Conservation (phyloP, 1,140 invertebrate species). For the Drosophila ambigua region DNA sequence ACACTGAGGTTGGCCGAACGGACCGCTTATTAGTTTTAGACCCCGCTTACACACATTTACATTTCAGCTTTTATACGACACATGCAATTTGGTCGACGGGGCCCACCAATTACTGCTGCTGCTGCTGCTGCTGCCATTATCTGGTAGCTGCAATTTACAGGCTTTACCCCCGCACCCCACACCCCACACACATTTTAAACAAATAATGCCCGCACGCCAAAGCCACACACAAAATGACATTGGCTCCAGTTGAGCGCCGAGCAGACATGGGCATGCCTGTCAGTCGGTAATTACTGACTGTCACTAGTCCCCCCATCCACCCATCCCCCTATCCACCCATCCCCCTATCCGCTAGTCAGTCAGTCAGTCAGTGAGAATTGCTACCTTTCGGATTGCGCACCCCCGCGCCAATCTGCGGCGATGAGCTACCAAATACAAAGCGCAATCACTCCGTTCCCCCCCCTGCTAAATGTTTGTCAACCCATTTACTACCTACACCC, state of each 20-base stretch:
- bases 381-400: slow-evolving; percentile 22
- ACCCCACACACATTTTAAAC: slow-evolving; percentile 71
- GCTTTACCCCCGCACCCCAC: neutral
- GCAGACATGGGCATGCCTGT: slow-evolving; percentile 56
- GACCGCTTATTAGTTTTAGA: slow-evolving; percentile 54
- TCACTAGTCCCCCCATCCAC: slow-evolving; percentile 35
- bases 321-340: neutral
- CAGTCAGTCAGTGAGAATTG: slow-evolving; percentile 35
- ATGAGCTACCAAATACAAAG: slow-evolving; percentile 58
- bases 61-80: slow-evolving; percentile 45
- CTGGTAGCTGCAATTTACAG: slow-evolving; percentile 70
- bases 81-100: slow-evolving; percentile 68
- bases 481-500: slow-evolving; percentile 28
- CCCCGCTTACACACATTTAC: slow-evolving; percentile 44
- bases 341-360: neutral
- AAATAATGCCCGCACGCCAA: slow-evolving; percentile 71
- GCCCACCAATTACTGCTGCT: slow-evolving; percentile 61
- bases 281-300: slow-evolving; percentile 54
- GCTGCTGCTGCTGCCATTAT: slow-evolving; percentile 56
- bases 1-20: slow-evolving; percentile 12
- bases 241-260: slow-evolving; percentile 41
- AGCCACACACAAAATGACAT: slow-evolving; percentile 51
- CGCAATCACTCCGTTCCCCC: slow-evolving; percentile 58
- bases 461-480: slow-evolving; percentile 78
- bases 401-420: slow-evolving; percentile 50